A percentile compares a stretch with the other conserved stretches of the same genome.
These are phyloP conservation scores for Zelostemma sp. DNA, from an alignment of 1,140 invertebrate genomes.

Conservation along the genomic window DNA sequence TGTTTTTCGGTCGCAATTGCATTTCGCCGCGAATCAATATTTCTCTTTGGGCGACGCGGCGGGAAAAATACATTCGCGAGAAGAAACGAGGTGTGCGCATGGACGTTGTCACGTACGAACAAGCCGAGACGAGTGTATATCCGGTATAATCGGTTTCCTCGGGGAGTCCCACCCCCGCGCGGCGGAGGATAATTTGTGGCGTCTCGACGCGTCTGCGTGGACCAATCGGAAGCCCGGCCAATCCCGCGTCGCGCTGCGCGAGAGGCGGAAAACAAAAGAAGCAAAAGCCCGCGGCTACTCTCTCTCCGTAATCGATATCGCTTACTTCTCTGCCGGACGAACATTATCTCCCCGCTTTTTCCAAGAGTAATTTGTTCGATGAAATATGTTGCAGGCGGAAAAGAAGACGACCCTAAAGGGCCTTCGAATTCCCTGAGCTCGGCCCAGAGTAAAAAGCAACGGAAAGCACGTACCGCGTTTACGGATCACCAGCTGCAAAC, in stretches of 20 bases:
- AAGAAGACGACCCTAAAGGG: conserved; percentile 66
- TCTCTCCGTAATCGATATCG: conserved; percentile 28
- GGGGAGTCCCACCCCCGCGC: conserved; percentile 22
- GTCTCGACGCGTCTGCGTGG: conserved; percentile 44
- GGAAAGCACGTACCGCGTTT: conserved; percentile 98
- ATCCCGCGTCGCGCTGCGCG: conserved; percentile 36
- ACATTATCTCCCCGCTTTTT: background rate
- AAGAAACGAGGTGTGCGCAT: conserved; percentile 20
- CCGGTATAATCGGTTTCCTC: conserved; percentile 41
- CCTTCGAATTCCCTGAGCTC: conserved; percentile 73
- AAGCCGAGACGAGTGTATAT: conserved; percentile 29
- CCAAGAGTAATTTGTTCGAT: no score
- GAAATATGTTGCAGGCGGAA: conserved; percentile 58
- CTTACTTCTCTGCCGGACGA: background rate
- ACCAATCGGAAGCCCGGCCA: conserved; percentile 39
- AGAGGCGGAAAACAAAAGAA: conserved; percentile 52
- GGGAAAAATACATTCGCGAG: conserved; percentile 22
- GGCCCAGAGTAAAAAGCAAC: conserved; percentile 86
- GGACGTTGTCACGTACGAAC: conserved; percentile 37
- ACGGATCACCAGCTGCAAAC: conserved; percentile 98
- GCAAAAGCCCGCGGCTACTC: conserved; percentile 28
- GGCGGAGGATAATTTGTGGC: conserved; percentile 42
- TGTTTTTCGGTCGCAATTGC: background rate
- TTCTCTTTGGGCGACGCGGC: background rate
- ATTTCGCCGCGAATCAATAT: conserved; percentile 19